phyloP scores from a whole-genome alignment of 2,113 vertebrate species.

The Crocuta crocuta region DNA sequence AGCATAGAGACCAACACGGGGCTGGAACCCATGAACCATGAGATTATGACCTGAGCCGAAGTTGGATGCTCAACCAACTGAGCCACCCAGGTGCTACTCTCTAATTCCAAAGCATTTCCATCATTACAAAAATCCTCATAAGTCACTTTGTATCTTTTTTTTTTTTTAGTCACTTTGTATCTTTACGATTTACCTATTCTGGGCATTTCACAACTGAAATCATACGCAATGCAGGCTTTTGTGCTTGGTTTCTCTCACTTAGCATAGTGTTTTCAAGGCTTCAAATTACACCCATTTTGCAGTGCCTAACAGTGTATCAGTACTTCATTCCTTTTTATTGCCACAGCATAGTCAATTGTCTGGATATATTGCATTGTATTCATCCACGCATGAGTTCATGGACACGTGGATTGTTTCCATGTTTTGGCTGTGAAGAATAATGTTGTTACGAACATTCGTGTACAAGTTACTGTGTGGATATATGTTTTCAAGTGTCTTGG shows the following conservation, averaged over 20 bases:
- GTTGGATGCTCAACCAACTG: too few species aligned
- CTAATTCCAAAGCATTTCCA: constrained; percentile 15
- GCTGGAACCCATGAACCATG: too few species aligned
- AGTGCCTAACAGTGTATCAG: too few species aligned
- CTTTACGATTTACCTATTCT: neutral
- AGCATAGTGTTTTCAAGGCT: neutral
- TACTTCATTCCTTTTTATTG: neutral
- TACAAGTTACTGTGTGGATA: neutral
- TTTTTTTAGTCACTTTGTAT: too few species aligned
- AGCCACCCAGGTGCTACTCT: neutral
- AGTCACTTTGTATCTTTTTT: neutral
- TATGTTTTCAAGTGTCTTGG: neutral
- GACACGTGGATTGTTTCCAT: neutral
- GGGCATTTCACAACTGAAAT: neutral
- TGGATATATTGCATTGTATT: neutral
- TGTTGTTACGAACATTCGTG: neutral
- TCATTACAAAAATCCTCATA: neutral
- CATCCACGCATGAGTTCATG: neutral
- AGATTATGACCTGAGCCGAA: too few species aligned
- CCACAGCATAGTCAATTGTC: too few species aligned
- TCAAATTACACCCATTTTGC: neutral
- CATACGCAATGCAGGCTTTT: neutral
- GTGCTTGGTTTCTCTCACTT: neutral
- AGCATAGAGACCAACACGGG: too few species aligned
- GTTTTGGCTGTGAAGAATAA: neutral